These are phyloP conservation scores for Sebastes alutus DNA, from an alignment of 2,797 vertebrate species.

Conservation along the genomic window DNA sequence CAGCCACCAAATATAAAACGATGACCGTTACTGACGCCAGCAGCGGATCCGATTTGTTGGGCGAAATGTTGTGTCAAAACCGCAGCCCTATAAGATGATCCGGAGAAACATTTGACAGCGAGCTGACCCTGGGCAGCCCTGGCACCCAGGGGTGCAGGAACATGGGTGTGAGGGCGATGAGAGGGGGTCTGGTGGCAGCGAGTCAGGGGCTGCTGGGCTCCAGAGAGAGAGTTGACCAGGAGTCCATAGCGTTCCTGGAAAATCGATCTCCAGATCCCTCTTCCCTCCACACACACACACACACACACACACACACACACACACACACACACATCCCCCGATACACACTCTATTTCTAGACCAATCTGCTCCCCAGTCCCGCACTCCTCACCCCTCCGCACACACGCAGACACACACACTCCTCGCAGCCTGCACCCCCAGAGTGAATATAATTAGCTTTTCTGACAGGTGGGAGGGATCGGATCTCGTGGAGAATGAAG, in stretches of 20 bases:
- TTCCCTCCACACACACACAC: not conserved
- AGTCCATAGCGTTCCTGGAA: slow-evolving; percentile 76
- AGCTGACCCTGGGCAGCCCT: slow-evolving; percentile 42
- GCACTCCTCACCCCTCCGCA: slow-evolving; percentile 53
- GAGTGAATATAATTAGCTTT: slow-evolving; percentile 89
- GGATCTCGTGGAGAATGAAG: slow-evolving; percentile 83
- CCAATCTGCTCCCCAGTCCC: slow-evolving; percentile 65
- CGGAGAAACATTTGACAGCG: slow-evolving; percentile 52
- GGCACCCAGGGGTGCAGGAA: slow-evolving; percentile 45
- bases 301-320: not conserved
- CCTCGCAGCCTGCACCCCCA: slow-evolving; percentile 64
- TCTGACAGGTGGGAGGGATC: slow-evolving; percentile 91
- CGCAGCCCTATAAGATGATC: slow-evolving; percentile 63
- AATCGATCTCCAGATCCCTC: slow-evolving; percentile 66
- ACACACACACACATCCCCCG: not conserved
- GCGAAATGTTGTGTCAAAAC: slow-evolving; percentile 48
- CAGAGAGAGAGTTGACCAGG: slow-evolving; percentile 49
- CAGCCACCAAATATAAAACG: slow-evolving; percentile 32
- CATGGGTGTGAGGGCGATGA: slow-evolving; percentile 49
- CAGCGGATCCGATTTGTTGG: slow-evolving; percentile 41
- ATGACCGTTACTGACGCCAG: slow-evolving; percentile 14
- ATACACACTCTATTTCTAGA: slow-evolving; percentile 54
- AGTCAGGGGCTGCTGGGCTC: slow-evolving; percentile 40
- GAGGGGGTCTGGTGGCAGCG: slow-evolving; percentile 29
- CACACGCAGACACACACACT: slow-evolving; percentile 56